Percentiles rank a stretch among this genome's conserved stretches.
These are phyloP conservation scores for Ammospiza maritima DNA, from an alignment of 2,797 vertebrate species.

Conservation along the genomic window DNA sequence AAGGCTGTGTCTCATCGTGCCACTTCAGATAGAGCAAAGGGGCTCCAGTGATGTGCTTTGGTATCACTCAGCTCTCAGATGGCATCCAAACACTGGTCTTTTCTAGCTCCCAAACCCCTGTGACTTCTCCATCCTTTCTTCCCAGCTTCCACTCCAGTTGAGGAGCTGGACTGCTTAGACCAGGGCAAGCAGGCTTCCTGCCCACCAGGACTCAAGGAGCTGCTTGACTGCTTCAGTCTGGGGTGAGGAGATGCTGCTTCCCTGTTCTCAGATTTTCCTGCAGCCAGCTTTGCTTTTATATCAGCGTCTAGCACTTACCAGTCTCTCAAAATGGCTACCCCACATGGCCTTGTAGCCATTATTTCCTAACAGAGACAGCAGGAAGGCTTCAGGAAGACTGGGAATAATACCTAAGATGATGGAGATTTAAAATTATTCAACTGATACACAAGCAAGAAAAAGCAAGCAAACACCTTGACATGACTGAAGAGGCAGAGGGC, in stretches of 20 bases:
- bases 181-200: accelerated
- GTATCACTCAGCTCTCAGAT: conserved; percentile 24
- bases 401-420: not conserved
- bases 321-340: not conserved
- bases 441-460: conserved; percentile 12
- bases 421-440: conserved; percentile 9
- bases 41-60: conserved; percentile 43
- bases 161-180: not conserved
- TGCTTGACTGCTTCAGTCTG: not conserved
- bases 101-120: not conserved
- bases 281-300: not conserved
- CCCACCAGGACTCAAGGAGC: not conserved
- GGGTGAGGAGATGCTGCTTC: not conserved
- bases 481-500: not conserved
- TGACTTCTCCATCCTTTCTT: not conserved
- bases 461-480: conserved; percentile 31
- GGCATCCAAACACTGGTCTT: not conserved
- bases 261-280: not conserved
- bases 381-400: not conserved
- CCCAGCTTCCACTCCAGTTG: not conserved
- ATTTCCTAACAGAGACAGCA: not conserved
- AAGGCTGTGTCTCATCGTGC: conserved; percentile 46
- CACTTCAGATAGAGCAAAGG: conserved; percentile 47
- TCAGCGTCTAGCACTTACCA: accelerated
- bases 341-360: not conserved